A percentile compares a stretch with the other conserved stretches of the same genome.
These are phyloP conservation scores for Odocoileus hemionus DNA, from an alignment of 2,113 vertebrate species.

Conservation along the genomic window DNA sequence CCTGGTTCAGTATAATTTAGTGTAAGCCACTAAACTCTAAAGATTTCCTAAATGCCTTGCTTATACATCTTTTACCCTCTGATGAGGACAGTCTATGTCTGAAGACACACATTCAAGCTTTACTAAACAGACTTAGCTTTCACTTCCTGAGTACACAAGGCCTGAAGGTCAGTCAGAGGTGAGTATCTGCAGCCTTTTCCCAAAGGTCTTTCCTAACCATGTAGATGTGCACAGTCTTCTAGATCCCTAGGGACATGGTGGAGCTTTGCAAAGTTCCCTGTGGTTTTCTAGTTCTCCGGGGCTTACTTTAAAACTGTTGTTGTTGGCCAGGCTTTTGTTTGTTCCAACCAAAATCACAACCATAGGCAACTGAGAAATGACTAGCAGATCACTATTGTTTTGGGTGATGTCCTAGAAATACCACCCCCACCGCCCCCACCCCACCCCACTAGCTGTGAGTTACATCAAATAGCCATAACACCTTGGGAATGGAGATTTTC, in stretches of 20 bases:
- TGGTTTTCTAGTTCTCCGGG: not conserved
- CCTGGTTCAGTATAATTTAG: constrained; percentile 21
- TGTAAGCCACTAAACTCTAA: constrained; percentile 6
- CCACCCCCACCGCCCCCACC: accelerated
- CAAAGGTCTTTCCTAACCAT: not conserved
- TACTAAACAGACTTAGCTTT: not conserved
- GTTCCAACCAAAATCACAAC: constrained; percentile 18
- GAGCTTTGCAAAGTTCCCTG: not conserved
- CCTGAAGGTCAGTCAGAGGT: not conserved
- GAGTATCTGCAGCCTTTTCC: not conserved
- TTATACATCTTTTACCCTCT: not conserved
- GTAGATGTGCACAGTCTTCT: not conserved
- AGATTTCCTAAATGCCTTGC: not conserved
- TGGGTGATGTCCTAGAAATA: not conserved
- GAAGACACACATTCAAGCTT: not conserved
- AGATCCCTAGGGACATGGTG: not conserved
- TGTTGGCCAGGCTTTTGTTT: constrained; percentile 36
- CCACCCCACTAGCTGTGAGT: not conserved
- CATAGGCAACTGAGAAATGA: not conserved
- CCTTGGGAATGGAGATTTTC: not conserved
- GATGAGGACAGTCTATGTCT: not conserved
- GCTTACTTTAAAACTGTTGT: constrained; percentile 9
- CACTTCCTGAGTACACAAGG: not conserved
- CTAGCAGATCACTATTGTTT: not conserved
- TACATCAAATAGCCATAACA: not conserved